A percentile compares a stretch with the other conserved stretches of the same genome.
phyloP scores from a whole-genome alignment of 2,888 invertebrate species.

The Zhuqinia jingwanae region DNA sequence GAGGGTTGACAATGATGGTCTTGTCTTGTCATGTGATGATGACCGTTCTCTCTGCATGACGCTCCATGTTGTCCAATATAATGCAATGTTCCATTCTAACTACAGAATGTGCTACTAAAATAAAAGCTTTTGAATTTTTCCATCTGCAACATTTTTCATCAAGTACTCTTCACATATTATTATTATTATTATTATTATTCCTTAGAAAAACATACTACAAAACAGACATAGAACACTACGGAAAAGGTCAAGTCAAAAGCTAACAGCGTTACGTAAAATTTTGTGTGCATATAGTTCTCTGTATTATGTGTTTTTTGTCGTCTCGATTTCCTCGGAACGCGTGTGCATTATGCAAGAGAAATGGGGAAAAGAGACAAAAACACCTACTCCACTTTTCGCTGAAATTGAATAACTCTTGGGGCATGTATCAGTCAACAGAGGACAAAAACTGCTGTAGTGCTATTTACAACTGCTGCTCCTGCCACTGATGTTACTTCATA shows the following conservation, averaged over 20 bases:
- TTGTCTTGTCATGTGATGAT: constrained; percentile 30
- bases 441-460: neutral
- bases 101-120: too few relatives aligned
- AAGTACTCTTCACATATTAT: neutral
- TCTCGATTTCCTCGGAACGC: constrained; percentile 40
- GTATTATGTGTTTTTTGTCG: neutral
- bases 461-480: too few relatives aligned
- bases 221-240: neutral
- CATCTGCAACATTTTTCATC: too few relatives aligned
- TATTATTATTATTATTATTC: neutral
- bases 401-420: constrained; percentile 3
- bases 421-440: neutral
- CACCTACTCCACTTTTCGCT: constrained; percentile 23
- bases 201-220: neutral
- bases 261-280: constrained; percentile 36
- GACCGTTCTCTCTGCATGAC: constrained; percentile 49
- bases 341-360: constrained; percentile 31
- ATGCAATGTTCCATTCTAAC: neutral
- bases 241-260: constrained; percentile 19
- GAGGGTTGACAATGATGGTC: constrained; percentile 56
- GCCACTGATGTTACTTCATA: constrained; percentile 27
- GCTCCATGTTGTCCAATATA: neutral
- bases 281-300: constrained; percentile 32
- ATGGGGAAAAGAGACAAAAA: neutral
- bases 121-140: too few relatives aligned